phyloP scores from a whole-genome alignment of 2,888 invertebrate species.

The Argyresthia albistria region DNA sequence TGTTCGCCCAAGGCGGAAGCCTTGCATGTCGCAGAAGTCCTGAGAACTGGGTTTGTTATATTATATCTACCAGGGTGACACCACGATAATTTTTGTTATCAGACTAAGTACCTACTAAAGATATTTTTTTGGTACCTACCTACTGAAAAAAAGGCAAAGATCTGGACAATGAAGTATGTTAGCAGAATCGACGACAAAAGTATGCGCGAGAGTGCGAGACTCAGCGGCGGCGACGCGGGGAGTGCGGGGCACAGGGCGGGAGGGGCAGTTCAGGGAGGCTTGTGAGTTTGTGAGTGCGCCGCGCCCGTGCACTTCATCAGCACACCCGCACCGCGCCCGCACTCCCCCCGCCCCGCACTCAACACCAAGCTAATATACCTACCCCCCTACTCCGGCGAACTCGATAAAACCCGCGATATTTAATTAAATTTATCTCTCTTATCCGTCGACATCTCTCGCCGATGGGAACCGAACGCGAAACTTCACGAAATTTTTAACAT shows the following conservation, averaged over 20 bases:
- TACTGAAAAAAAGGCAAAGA: no score
- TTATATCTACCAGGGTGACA: no score
- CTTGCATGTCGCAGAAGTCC: no score
- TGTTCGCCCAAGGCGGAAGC: no score
- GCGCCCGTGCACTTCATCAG: constrained; percentile 52
- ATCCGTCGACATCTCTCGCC: constrained; percentile 49
- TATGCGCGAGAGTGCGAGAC: not conserved
- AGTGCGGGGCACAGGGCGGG: not conserved
- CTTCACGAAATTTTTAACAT: constrained; percentile 1
- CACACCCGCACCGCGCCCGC: constrained; percentile 27
- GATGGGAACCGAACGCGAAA: constrained; percentile 39
- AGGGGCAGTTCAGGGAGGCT: not conserved
- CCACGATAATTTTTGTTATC: no score
- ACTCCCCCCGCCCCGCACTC: constrained; percentile 15
- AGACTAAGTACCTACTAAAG: no score
- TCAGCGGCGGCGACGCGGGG: not conserved
- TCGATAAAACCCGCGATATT: constrained; percentile 27
- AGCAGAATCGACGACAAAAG: not conserved
- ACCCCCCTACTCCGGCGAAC: no score
- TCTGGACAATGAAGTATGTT: no score
- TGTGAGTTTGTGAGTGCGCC: constrained; percentile 11
- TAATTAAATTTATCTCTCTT: constrained; percentile 67
- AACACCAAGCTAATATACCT: constrained; percentile 17
- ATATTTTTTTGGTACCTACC: no score
- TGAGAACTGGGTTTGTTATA: no score